Percentiles rank a stretch among this genome's conserved stretches.
Evolutionary conservation across 2,888 invertebrate species (phyloP).

Genomic region (Leucania comma): DNA sequence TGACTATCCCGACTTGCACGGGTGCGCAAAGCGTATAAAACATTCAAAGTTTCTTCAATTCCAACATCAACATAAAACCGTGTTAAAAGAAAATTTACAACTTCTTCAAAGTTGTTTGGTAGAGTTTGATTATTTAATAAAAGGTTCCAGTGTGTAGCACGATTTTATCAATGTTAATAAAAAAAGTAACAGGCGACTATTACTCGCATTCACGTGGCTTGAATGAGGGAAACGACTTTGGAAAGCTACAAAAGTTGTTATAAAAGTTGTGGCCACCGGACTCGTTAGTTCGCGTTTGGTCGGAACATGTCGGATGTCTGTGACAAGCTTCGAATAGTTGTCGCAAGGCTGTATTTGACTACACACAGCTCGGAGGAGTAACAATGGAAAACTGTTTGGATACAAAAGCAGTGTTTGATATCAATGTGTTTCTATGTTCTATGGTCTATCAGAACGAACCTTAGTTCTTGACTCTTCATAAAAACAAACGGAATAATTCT

Average conservation of each 20-base stretch:
- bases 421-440: not conserved
- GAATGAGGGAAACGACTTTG: constrained; percentile 64
- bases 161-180: constrained; percentile 34
- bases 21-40: constrained; percentile 13
- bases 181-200: constrained; percentile 47
- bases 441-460: not conserved
- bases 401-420: not conserved
- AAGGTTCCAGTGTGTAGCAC: constrained; percentile 14
- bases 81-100: constrained; percentile 48
- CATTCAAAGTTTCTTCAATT: constrained; percentile 33
- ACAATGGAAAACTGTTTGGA: constrained; percentile 3
- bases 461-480: not conserved
- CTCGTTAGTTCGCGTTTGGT: constrained; percentile 65
- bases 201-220: constrained; percentile 60
- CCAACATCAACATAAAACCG: constrained; percentile 31
- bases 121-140: constrained; percentile 38
- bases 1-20: constrained; percentile 15
- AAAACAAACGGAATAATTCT: not conserved
- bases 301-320: constrained; percentile 35
- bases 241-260: constrained; percentile 65
- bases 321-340: constrained; percentile 23
- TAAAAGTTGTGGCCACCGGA: constrained; percentile 68
- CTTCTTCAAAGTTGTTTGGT: constrained; percentile 25
- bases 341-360: constrained; percentile 5
- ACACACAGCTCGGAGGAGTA: not conserved